Evolutionary conservation across 1,140 invertebrate species (phyloP).

Genomic region (Maniola jurtina): DNA sequence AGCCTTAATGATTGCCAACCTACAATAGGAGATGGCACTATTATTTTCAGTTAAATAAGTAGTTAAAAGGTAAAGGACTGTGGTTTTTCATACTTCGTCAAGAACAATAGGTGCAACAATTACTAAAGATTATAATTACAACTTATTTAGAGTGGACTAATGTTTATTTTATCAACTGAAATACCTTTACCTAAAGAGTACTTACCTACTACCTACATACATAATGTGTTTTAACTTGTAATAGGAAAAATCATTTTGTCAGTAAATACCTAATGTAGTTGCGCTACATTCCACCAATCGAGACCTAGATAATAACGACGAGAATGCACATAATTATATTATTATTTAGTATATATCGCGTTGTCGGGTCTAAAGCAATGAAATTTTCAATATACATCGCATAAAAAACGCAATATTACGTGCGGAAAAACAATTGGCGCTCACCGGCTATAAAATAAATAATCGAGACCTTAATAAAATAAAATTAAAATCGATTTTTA

Average conservation of each 20-base stretch:
- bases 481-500: too few species aligned
- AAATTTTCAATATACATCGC: background rate
- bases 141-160: constrained; percentile 12
- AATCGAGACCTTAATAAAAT: too few species aligned
- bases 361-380: background rate
- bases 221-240: constrained; percentile 25
- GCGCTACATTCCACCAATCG: constrained; percentile 22
- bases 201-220: background rate
- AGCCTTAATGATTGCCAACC: too few species aligned
- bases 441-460: too few species aligned
- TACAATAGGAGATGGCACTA: too few species aligned
- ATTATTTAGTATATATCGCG: background rate
- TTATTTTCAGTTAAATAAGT: too few species aligned
- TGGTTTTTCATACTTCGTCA: background rate
- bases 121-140: background rate
- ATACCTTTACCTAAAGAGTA: background rate
- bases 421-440: background rate
- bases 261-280: constrained; percentile 19
- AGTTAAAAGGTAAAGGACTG: too few species aligned
- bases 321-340: constrained; percentile 12
- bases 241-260: constrained; percentile 34
- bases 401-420: background rate
- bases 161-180: constrained; percentile 17
- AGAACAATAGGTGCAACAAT: background rate
- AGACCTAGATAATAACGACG: constrained; percentile 25